Evolutionary conservation across 2,113 vertebrate genomes (phyloP).

Genomic region (Colaptes auratus): DNA sequence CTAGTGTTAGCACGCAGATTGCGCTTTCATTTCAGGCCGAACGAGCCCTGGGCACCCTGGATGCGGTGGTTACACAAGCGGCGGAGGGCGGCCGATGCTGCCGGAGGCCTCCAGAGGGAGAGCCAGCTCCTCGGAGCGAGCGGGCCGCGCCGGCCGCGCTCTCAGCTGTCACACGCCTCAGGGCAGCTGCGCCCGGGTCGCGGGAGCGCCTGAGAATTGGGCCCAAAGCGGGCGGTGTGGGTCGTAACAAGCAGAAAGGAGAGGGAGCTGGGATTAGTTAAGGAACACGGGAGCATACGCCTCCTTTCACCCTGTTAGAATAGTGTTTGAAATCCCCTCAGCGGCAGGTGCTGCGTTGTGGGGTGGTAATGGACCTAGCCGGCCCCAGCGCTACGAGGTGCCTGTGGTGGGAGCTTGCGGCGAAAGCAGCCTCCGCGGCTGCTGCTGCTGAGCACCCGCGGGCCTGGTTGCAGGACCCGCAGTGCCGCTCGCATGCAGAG

Average conservation of each 20-base stretch:
- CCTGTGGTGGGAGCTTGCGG: neutral
- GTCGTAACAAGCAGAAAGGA: neutral
- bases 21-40: accelerated
- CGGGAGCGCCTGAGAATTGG: accelerated
- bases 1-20: accelerated
- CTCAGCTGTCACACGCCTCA: neutral
- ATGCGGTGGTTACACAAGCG: neutral
- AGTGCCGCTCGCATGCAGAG: accelerated
- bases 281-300: accelerated
- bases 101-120: slow-evolving; percentile 44
- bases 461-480: too few species aligned
- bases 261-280: neutral
- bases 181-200: neutral
- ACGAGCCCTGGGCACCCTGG: accelerated
- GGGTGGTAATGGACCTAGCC: accelerated
- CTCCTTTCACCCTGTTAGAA: accelerated
- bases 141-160: neutral
- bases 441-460: neutral
- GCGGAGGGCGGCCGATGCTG: neutral
- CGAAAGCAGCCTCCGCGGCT: neutral
- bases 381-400: accelerated
- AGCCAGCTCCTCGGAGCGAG: neutral
- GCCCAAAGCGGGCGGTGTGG: too few species aligned
- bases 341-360: neutral
- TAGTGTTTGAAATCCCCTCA: accelerated